A percentile compares a stretch with the other conserved stretches of the same genome.
Conservation (phyloP, 2,888 invertebrate species). For the Cephalotes varians region DNA sequence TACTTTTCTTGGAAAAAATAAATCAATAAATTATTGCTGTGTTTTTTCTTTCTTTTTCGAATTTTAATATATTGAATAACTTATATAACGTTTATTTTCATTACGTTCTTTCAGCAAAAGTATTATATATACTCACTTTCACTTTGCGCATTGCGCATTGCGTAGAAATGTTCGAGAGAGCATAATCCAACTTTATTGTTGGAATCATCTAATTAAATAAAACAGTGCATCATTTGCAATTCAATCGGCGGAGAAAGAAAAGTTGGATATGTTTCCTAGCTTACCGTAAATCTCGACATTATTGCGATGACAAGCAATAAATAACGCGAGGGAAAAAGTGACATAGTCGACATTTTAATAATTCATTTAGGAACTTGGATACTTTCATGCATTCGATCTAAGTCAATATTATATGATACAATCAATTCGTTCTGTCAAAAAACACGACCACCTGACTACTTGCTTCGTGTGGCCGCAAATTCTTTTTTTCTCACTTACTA, state of each 20-base stretch:
- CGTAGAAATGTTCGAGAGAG: neutral
- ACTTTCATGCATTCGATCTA: slow-evolving; percentile 14
- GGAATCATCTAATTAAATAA: slow-evolving; percentile 42
- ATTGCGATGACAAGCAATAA: slow-evolving; percentile 46
- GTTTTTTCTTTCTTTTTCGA: neutral
- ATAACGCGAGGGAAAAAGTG: slow-evolving; percentile 35
- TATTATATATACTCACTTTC: neutral
- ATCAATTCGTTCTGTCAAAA: slow-evolving; percentile 32
- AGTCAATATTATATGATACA: slow-evolving; percentile 16
- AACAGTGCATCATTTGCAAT: slow-evolving; percentile 17
- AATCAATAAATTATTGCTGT: neutral
- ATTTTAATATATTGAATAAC: neutral
- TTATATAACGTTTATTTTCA: slow-evolving; percentile 4
- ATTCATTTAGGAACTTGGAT: slow-evolving; percentile 36
- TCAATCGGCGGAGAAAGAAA: slow-evolving; percentile 28
- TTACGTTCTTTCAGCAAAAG: neutral
- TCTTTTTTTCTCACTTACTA: slow-evolving; percentile 40
- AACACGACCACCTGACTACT: slow-evolving; percentile 28
- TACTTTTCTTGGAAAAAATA: neutral
- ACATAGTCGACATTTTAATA: slow-evolving; percentile 34
- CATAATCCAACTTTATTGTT: neutral
- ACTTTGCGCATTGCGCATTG: too few species aligned
- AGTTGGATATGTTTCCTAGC: slow-evolving; percentile 27
- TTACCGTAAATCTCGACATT: neutral
- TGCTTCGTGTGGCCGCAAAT: slow-evolving; percentile 11